Base-by-base conservation (phyloP, 1,140 invertebrate genomes). In the Diorhabda elongata region DNA sequence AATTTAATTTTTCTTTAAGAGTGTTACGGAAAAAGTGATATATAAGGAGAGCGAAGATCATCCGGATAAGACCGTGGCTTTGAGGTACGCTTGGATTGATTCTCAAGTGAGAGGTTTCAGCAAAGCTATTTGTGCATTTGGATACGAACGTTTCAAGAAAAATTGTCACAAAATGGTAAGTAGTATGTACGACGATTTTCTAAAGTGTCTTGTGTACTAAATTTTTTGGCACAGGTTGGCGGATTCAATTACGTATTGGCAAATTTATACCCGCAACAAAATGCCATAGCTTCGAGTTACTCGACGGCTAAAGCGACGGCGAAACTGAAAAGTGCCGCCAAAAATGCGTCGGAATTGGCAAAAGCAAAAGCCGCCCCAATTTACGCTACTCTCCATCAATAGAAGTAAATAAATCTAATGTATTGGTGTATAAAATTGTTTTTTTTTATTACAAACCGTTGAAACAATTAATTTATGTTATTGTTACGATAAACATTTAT, bases 41-140 rank as follows among this genome's bases (percentile, higher is more conserved):
- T 97, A 97, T 75, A 84, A 83, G 69, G 85, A 86, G 62, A 86
- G 86, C 68, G 85, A 89, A 4, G 87, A 91, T 59, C 90, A 92
- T 77, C 83, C 86, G 5, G 85, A 87, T 5, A 90, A 89, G 81
- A 97, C 94, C 3, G 80, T 92, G 43, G 92, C 92, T 5, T 83
- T 88, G 57, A 85, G 94, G 68, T 88, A 89, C 2, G 94, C 93
- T 0, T 95, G 92, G 88, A 90, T 97, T 42, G 92, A 93, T 74
- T 96, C 93, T 9, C 90, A 92, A 79, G 88, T 97, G 6, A 91
- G 90, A 81, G 94, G 94, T 41, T 92, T 97, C 77, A 89, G 92
- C n/a, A 81, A 89, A 60, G 90, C 94, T 0, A 94, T 98, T 61
- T 88, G 93, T 73, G 90, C 91, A 3, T 96, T 96, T 83, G 94